These are phyloP conservation scores for Lycocorax pyrrhopterus DNA, from an alignment of 2,113 vertebrate species.

Conservation along the genomic window DNA sequence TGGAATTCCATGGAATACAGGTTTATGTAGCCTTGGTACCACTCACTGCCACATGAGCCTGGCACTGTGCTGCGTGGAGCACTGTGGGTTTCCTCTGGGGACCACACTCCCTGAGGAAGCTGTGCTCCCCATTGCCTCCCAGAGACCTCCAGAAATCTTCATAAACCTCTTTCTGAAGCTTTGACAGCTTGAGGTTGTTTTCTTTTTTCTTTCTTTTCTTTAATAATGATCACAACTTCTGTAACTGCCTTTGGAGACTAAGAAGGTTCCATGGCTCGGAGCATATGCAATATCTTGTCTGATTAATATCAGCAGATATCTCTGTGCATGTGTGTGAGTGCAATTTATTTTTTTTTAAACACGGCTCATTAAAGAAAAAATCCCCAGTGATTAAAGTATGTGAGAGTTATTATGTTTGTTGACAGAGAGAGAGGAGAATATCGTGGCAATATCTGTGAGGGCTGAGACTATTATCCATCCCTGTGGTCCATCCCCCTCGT, in stretches of 20 bases:
- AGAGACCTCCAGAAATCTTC: not conserved
- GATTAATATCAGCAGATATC: not conserved
- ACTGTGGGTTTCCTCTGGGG: not conserved
- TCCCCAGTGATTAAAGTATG: not conserved
- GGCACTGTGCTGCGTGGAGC: rapidly evolving
- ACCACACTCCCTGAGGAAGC: rapidly evolving
- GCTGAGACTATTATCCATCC: not conserved
- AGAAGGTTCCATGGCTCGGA: not conserved
- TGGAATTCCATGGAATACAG: not conserved
- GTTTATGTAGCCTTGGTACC: rapidly evolving
- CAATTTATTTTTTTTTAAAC: not conserved
- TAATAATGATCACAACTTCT: not conserved
- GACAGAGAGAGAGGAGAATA: not conserved
- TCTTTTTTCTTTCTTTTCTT: not conserved
- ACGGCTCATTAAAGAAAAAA: not conserved
- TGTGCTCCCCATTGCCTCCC: not conserved
- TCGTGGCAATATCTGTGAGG: not conserved
- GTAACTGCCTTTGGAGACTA: not conserved
- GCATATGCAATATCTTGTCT: conserved; percentile 4
- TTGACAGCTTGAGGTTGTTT: not conserved
- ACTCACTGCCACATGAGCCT: rapidly evolving
- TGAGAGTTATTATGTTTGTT: not conserved
- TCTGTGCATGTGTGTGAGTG: not conserved
- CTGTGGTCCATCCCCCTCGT: rapidly evolving
- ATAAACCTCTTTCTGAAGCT: not conserved